Base-by-base conservation (phyloP, 2,113 vertebrate genomes). In the Takifugu flavidus region DNA sequence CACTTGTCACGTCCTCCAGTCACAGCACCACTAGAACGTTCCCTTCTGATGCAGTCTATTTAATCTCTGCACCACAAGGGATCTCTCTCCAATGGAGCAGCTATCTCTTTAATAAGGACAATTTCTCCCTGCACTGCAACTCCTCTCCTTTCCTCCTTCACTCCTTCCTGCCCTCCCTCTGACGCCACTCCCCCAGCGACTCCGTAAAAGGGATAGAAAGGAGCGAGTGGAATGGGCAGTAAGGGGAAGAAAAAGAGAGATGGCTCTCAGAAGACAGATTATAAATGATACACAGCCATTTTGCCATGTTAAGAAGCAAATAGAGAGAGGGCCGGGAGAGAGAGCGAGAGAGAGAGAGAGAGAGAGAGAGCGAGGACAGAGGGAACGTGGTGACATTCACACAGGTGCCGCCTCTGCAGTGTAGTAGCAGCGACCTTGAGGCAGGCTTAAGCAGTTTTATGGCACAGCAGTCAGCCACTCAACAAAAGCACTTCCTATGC, bases 201-300 rank as follows among this genome's bases (percentile, higher is more conserved):
- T 76, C 65, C 55, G 58, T 65, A 63, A 80, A 77, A 74, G 25
- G 58, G 65, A 75, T 52, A 53, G 59, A 78, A 68, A 57, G 74
- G 72, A 77, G 62, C 67, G 6, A 79, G 62, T 68, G 55, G 78
- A 81, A 79, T 72, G 46, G 59, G 52, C 79, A 72, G 70, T 47
- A 54, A 67, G 67, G 54, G 70, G 67, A 52, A 66, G 64, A 75
- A 52, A 46, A 49, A 20, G 71, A 68, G 76, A 67, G 55, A 74
- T 61, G 29, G 56, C 71, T 83, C 85, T 84, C 82, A 67, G 78
- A 85, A 83, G 80, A 79, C 73, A 79, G 66, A 82, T 87, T 86
- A 84, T 81, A 81, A 84, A 83, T 86, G 83, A 86, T 87, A 81
- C 65, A 67, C 80, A 82, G 71, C 78, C 83, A 87, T 88, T 87